Conservation (phyloP, 2,888 invertebrate species). For the Drosophila sordidapex region DNA sequence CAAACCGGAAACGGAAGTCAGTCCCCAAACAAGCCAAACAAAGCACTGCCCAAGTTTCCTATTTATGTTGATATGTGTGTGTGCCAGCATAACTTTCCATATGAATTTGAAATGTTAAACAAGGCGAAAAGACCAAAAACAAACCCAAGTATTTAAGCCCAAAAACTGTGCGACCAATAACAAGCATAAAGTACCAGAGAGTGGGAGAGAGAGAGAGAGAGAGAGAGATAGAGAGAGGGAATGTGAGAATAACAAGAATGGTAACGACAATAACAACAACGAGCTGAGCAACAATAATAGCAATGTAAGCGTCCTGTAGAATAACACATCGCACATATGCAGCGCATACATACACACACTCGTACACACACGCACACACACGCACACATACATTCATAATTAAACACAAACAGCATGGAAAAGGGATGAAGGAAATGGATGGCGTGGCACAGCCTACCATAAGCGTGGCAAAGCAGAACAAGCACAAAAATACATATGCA, state of each 20-base stretch:
- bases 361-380: constrained; percentile 28
- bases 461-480: constrained; percentile 12
- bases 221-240: background rate
- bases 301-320: constrained; percentile 59
- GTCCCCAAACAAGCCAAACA: constrained; percentile 68
- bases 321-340: constrained; percentile 58
- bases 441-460: constrained; percentile 16
- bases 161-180: constrained; percentile 22
- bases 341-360: constrained; percentile 29
- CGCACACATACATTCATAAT: constrained; percentile 60
- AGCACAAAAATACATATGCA: background rate
- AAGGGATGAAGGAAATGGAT: constrained; percentile 22
- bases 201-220: too few species aligned
- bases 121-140: constrained; percentile 32
- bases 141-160: constrained; percentile 29
- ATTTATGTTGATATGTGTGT: background rate
- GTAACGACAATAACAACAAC: constrained; percentile 4
- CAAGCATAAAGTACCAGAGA: constrained; percentile 8
- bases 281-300: constrained; percentile 26
- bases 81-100: constrained; percentile 30
- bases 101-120: constrained; percentile 60
- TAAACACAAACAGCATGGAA: constrained; percentile 68
- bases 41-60: constrained; percentile 20
- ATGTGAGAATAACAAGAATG: background rate
- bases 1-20: constrained; percentile 74